phyloP scores from a whole-genome alignment of 2,888 invertebrate genomes.

The Sphecodes monilicornis region DNA sequence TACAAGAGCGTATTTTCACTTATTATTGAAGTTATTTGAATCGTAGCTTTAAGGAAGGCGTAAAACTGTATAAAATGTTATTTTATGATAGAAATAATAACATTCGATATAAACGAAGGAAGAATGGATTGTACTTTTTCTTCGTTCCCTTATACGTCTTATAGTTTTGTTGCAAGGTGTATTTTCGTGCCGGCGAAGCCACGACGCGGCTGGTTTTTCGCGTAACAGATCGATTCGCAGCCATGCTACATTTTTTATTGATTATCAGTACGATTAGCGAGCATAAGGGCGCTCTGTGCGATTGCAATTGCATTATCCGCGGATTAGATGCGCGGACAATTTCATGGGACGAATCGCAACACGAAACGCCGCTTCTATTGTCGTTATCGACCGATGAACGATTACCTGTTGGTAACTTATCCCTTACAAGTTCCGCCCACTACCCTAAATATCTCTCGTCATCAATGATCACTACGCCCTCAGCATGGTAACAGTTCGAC shows the following conservation, averaged over 20 bases:
- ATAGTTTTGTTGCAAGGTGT: background rate
- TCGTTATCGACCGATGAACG: constrained; percentile 63
- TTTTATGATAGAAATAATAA: too few relatives aligned
- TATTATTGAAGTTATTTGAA: too few relatives aligned
- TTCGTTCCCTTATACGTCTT: too few relatives aligned
- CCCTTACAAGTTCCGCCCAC: constrained; percentile 33
- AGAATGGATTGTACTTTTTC: too few relatives aligned
- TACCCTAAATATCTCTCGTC: constrained; percentile 11
- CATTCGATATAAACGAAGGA: too few relatives aligned
- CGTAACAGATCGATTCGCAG: constrained; percentile 59
- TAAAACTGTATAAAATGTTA: too few relatives aligned
- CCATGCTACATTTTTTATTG: constrained; percentile 22
- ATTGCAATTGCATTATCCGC: constrained; percentile 58
- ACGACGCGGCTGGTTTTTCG: constrained; percentile 40
- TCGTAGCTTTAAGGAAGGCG: too few relatives aligned
- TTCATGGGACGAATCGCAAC: constrained; percentile 32
- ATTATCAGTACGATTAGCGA: constrained; percentile 43
- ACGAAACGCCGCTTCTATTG: constrained; percentile 43
- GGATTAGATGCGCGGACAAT: constrained; percentile 40
- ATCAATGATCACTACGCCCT: constrained; percentile 33
- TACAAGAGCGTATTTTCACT: too few relatives aligned
- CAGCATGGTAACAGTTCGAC: constrained; percentile 53
- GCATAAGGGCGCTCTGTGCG: constrained; percentile 28
- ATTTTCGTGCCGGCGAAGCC: constrained; percentile 28
- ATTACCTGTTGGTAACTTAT: constrained; percentile 65